Conservation (phyloP, 1,140 invertebrate species). For the Bombus difficillimus region DNA sequence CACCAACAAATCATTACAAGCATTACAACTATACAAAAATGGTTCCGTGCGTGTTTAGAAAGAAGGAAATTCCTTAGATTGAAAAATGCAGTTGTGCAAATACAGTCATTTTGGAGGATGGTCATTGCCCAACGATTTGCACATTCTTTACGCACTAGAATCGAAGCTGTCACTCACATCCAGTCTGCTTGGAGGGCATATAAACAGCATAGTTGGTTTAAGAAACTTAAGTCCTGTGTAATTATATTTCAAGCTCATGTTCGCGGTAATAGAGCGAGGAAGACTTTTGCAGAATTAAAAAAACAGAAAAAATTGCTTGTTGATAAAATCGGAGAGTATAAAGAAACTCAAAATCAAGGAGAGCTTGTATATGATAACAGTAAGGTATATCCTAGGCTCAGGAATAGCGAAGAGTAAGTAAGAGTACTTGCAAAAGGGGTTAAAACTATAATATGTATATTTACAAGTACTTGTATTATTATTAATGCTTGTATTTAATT, state of each 20-base stretch:
- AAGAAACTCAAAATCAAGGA: constrained; percentile 46
- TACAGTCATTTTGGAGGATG: constrained; percentile 91
- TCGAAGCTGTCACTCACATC: constrained; percentile 88
- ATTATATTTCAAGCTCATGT: constrained; percentile 89
- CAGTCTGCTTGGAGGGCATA: constrained; percentile 90
- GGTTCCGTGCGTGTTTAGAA: constrained; percentile 93
- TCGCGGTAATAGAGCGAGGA: constrained; percentile 85
- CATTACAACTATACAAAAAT: constrained; percentile 95
- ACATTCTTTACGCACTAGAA: constrained; percentile 75
- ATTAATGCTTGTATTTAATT: constrained; percentile 24
- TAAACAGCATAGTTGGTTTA: constrained; percentile 86
- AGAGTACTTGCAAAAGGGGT: constrained; percentile 13
- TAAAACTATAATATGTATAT: not conserved
- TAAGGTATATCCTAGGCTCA: constrained; percentile 38
- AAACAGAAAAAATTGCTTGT: constrained; percentile 70
- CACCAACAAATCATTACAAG: constrained; percentile 97
- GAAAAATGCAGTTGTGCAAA: constrained; percentile 87
- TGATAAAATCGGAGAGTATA: constrained; percentile 47
- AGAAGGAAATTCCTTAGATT: constrained; percentile 90
- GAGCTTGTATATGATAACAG: constrained; percentile 44
- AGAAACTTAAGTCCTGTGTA: constrained; percentile 84
- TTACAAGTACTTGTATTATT: not conserved
- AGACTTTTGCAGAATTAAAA: constrained; percentile 81
- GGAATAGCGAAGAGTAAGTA: constrained; percentile 61
- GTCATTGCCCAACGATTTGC: constrained; percentile 83